phyloP scores from a whole-genome alignment of 2,888 invertebrate genomes.

The Dryadula phaetusa region DNA sequence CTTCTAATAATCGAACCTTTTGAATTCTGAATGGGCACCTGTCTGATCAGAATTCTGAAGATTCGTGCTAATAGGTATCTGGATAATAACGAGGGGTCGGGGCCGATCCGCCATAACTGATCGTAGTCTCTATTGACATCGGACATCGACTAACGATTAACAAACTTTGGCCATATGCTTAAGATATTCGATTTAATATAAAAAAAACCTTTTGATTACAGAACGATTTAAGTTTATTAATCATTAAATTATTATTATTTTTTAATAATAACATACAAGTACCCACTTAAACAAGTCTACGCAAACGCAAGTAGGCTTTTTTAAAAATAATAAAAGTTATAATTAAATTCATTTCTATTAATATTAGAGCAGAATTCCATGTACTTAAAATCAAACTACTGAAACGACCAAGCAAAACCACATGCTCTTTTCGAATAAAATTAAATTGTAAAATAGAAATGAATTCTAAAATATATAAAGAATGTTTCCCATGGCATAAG shows the following conservation, averaged over 20 bases:
- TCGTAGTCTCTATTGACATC: conserved; percentile 22
- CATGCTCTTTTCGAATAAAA: no score
- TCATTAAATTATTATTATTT: neutral
- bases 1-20: conserved; percentile 28
- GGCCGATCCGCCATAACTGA: conserved; percentile 11
- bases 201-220: neutral
- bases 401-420: no score
- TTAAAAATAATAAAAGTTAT: no score
- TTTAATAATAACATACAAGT: no score
- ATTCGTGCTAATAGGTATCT: conserved; percentile 30
- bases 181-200: conserved; percentile 1
- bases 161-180: conserved; percentile 1
- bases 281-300: no score
- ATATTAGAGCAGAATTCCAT: no score
- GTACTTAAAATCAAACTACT: no score
- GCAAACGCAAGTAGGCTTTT: no score
- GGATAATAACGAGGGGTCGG: conserved; percentile 26
- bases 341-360: no score
- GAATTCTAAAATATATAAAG: no score
- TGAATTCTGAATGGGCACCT: conserved; percentile 26
- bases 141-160: conserved; percentile 19
- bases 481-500: no score
- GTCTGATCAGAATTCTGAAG: conserved; percentile 34
- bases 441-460: no score
- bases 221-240: neutral